Conservation (phyloP, 2,888 invertebrate species). For the Apamea anceps region DNA sequence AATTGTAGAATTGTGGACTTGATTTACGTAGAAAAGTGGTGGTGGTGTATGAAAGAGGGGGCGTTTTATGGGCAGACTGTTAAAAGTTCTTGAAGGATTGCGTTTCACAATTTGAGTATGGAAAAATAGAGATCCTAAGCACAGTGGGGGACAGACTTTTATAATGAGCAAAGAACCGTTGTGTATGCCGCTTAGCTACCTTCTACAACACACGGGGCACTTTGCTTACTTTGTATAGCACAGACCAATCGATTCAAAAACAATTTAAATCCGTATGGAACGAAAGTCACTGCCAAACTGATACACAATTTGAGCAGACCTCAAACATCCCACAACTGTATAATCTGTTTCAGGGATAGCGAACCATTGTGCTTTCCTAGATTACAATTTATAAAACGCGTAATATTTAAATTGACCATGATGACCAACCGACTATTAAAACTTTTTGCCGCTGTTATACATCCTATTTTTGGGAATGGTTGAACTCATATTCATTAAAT, state of each 20-base stretch:
- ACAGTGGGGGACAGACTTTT: not conserved
- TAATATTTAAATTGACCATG: not conserved
- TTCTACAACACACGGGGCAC: not conserved
- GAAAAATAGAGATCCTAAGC: not conserved
- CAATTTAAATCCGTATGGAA: not conserved
- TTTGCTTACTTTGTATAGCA: not conserved
- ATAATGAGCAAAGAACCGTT: not conserved
- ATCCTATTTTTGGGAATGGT: not conserved
- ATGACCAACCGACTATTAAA: not conserved
- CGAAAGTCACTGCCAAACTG: slow-evolving; percentile 16
- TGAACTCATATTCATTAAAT: not conserved
- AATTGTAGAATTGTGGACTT: not conserved
- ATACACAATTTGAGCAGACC: not conserved
- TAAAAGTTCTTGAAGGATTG: not conserved
- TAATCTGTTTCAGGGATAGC: slow-evolving; percentile 25
- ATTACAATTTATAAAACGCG: not conserved
- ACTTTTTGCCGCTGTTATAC: not conserved
- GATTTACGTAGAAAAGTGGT: not conserved
- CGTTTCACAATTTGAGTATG: not conserved
- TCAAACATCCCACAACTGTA: not conserved
- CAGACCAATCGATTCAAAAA: not conserved
- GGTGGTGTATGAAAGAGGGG: not conserved
- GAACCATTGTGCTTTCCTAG: not conserved
- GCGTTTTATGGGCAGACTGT: not conserved
- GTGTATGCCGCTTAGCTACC: not conserved